Evolutionary conservation across 2,113 vertebrate genomes (phyloP).

Genomic region (Coryphaenoides rupestris): DNA sequence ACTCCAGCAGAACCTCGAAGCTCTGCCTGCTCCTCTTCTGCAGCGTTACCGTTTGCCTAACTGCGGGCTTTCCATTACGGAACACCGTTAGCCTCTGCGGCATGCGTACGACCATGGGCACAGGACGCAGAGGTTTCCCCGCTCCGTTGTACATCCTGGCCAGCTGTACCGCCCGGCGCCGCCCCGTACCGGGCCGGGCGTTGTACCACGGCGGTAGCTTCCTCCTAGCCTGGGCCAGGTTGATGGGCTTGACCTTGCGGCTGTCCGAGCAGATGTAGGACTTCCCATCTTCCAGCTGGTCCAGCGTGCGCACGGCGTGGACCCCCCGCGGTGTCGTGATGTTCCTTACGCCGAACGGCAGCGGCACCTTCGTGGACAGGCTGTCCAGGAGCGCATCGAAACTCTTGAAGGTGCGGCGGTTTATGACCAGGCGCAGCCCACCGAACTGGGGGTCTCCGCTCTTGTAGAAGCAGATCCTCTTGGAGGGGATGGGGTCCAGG

Average conservation of each 20-base stretch:
- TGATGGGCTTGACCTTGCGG: slow-evolving; percentile 85
- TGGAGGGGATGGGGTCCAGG: slow-evolving; percentile 79
- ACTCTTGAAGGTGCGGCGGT: slow-evolving; percentile 88
- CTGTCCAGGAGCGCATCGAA: slow-evolving; percentile 92
- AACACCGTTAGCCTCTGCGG: slow-evolving; percentile 84
- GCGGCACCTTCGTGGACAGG: slow-evolving; percentile 86
- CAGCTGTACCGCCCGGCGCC: slow-evolving; percentile 56
- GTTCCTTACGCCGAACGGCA: slow-evolving; percentile 94
- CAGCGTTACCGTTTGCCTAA: slow-evolving; percentile 69
- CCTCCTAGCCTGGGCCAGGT: slow-evolving; percentile 80
- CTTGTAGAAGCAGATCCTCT: slow-evolving; percentile 93
- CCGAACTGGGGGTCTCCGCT: slow-evolving; percentile 92
- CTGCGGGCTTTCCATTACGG: slow-evolving; percentile 79
- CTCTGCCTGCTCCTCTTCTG: slow-evolving; percentile 77
- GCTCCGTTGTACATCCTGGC: slow-evolving; percentile 53
- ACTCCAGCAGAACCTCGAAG: slow-evolving; percentile 83
- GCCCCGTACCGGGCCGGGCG: slow-evolving; percentile 72
- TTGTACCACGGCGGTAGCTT: slow-evolving; percentile 87
- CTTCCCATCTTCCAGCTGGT: slow-evolving; percentile 89
- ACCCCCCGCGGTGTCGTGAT: slow-evolving; percentile 89
- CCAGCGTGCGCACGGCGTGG: slow-evolving; percentile 80
- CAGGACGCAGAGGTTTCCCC: slow-evolving; percentile 8
- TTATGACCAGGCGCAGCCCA: slow-evolving; percentile 87
- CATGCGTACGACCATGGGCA: slow-evolving; percentile 52
- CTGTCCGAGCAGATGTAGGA: slow-evolving; percentile 93